Percentiles rank a stretch among this genome's conserved stretches.
phyloP scores from a whole-genome alignment of 2,113 vertebrate species.

The Sapajus apella region DNA sequence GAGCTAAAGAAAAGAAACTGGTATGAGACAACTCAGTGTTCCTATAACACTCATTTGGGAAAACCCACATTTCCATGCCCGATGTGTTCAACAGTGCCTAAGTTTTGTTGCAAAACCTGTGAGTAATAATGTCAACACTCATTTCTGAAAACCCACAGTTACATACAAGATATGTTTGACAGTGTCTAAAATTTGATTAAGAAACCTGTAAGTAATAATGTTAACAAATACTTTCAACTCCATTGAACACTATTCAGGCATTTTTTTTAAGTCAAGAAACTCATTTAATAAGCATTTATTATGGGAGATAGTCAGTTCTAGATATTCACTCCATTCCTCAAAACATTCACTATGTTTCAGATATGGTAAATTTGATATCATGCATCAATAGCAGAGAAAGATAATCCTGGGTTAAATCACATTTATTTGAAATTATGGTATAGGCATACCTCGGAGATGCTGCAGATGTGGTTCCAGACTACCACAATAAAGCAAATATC shows the following conservation, averaged over 20 bases:
- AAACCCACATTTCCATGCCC: neutral
- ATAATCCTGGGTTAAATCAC: neutral
- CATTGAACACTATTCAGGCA: neutral
- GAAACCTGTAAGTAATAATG: neutral
- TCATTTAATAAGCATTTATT: neutral
- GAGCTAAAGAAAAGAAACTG: neutral
- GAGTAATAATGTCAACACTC: neutral
- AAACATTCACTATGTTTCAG: neutral
- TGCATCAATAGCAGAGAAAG: neutral
- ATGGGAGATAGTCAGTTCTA: neutral
- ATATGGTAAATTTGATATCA: neutral
- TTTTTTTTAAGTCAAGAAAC: neutral
- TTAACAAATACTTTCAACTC: neutral
- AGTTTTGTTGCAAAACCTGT: neutral
- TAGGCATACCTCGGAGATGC: neutral
- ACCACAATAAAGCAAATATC: neutral
- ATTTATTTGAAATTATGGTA: neutral
- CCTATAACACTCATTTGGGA: neutral
- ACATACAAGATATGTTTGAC: neutral
- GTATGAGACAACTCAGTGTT: neutral
- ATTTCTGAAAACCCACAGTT: neutral
- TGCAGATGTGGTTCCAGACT: neutral
- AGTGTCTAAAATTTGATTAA: neutral
- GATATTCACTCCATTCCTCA: neutral
- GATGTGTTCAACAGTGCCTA: neutral